Conservation (phyloP, 2,113 vertebrate genomes). For the Seriola rivoliana region DNA sequence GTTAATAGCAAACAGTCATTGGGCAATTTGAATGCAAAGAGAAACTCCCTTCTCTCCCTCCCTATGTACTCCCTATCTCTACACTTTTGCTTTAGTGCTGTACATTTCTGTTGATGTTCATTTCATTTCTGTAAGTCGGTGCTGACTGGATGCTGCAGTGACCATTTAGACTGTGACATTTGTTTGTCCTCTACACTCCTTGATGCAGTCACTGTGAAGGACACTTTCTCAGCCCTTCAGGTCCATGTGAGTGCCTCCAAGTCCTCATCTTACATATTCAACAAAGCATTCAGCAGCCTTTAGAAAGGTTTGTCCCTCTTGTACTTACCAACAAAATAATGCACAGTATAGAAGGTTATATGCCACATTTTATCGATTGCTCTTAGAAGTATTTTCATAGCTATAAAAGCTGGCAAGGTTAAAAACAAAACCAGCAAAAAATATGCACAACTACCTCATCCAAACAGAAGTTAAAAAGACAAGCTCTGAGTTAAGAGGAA, state of each 20-base stretch:
- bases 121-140: constrained; percentile 19
- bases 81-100: constrained; percentile 6
- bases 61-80: neutral
- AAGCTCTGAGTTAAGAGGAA: constrained; percentile 18
- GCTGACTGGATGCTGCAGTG: constrained; percentile 19
- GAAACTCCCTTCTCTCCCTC: constrained; percentile 14
- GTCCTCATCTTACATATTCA: constrained; percentile 54
- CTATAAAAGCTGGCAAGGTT: constrained; percentile 55
- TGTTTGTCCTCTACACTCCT: constrained; percentile 54
- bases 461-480: constrained; percentile 57
- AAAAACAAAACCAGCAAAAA: constrained; percentile 28
- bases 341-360: constrained; percentile 68
- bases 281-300: constrained; percentile 58
- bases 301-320: constrained; percentile 56
- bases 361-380: constrained; percentile 67
- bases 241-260: constrained; percentile 51
- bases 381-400: constrained; percentile 69
- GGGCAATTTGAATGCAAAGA: constrained; percentile 8
- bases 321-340: constrained; percentile 60
- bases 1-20: constrained; percentile 13
- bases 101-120: neutral
- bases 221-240: constrained; percentile 64
- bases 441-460: constrained; percentile 37
- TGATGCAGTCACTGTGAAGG: constrained; percentile 59
- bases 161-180: constrained; percentile 51